A percentile compares a stretch with the other conserved stretches of the same genome.
These are phyloP conservation scores for Chelidonichthys spinosus DNA, from an alignment of 2,797 vertebrate species.

Conservation along the genomic window DNA sequence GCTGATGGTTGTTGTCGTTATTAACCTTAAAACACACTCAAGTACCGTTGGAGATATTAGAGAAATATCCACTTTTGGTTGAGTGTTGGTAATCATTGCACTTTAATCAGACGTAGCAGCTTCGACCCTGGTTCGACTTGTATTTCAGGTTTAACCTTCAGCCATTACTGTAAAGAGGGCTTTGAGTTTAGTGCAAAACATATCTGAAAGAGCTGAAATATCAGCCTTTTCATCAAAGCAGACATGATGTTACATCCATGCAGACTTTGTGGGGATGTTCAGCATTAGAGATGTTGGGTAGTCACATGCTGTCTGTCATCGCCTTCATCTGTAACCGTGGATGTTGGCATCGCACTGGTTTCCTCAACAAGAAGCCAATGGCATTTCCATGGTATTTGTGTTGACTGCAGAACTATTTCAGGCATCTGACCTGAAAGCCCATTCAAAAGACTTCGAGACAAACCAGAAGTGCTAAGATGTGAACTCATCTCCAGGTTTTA, in stretches of 20 bases:
- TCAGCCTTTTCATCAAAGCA: background rate
- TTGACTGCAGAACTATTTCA: background rate
- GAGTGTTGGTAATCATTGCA: background rate
- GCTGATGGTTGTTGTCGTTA: background rate
- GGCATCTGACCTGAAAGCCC: background rate
- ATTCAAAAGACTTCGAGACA: background rate
- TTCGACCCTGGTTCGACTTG: background rate
- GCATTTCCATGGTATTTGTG: background rate
- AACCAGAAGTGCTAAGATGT: background rate
- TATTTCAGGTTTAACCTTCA: constrained; percentile 14
- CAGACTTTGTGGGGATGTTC: background rate
- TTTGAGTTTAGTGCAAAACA: background rate
- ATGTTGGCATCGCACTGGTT: background rate
- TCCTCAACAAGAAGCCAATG: background rate
- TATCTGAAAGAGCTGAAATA: background rate
- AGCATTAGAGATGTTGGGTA: background rate
- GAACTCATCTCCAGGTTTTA: background rate
- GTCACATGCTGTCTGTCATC: background rate
- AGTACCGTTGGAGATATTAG: background rate
- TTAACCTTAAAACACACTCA: background rate
- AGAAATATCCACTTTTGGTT: background rate
- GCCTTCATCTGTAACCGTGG: background rate
- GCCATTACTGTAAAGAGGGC: background rate
- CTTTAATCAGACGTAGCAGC: background rate
- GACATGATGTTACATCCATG: background rate